These are phyloP conservation scores for Sphenodon punctatus DNA, from an alignment of 2,797 vertebrate genomes.

Conservation along the genomic window DNA sequence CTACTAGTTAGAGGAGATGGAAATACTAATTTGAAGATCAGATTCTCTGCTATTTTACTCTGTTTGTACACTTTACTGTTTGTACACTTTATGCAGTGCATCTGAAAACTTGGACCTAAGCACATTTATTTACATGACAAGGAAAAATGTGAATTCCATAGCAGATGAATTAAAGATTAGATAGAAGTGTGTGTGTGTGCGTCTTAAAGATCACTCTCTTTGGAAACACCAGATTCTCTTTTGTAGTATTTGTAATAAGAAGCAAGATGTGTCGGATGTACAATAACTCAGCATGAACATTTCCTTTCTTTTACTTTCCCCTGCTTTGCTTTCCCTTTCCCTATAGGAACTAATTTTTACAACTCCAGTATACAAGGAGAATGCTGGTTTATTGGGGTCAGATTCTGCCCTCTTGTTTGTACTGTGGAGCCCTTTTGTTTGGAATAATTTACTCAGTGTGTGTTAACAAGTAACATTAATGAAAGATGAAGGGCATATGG, in stretches of 20 bases:
- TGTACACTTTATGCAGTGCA: no score
- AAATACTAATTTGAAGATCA: not conserved
- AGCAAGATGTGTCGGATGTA: not conserved
- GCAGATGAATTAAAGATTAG: not conserved
- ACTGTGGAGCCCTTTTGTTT: not conserved
- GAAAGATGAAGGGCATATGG: not conserved
- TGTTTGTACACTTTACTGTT: not conserved
- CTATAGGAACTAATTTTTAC: not conserved
- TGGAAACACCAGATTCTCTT: not conserved
- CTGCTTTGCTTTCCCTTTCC: not conserved
- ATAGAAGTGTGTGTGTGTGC: not conserved
- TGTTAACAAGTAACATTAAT: not conserved
- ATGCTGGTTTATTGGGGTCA: not conserved
- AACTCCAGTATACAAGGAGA: not conserved
- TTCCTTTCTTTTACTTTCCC: not conserved
- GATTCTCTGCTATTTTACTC: not conserved
- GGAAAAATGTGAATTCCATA: not conserved
- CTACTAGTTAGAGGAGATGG: not conserved
- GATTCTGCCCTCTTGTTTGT: not conserved
- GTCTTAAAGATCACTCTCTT: not conserved
- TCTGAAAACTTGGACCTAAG: not conserved
- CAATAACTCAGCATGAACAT: not conserved
- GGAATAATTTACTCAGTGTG: not conserved
- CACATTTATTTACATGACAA: not conserved
- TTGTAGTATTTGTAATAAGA: not conserved